Conservation (phyloP, 2,888 invertebrate genomes). For the Seira musarum region DNA sequence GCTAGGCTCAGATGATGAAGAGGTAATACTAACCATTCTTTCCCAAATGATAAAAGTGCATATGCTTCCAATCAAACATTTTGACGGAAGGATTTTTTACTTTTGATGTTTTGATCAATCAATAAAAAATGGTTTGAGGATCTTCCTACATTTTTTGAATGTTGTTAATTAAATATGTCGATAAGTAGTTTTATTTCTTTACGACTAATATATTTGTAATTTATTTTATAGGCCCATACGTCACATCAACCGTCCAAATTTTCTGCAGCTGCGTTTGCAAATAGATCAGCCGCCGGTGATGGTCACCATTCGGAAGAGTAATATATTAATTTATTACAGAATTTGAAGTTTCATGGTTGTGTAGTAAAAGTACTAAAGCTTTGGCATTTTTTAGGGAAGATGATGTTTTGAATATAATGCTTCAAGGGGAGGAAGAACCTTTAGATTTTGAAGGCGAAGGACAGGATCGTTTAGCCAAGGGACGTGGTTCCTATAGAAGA, state of each 20-base stretch:
- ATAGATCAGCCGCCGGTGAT: neutral
- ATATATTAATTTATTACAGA: neutral
- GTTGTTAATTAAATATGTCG: neutral
- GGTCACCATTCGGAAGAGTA: slow-evolving; percentile 34
- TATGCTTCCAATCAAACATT: no score
- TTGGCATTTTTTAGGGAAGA: slow-evolving; percentile 37
- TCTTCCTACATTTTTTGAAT: no score
- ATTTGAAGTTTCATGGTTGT: neutral
- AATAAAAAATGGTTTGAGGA: neutral
- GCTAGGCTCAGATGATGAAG: slow-evolving; percentile 67
- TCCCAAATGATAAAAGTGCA: no score
- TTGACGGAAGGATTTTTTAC: slow-evolving; percentile 10
- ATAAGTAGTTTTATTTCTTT: no score
- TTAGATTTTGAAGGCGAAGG: slow-evolving; percentile 57
- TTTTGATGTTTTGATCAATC: no score
- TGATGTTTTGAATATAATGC: slow-evolving; percentile 62
- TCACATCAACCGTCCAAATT: slow-evolving; percentile 14
- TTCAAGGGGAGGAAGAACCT: slow-evolving; percentile 62
- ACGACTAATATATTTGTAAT: neutral
- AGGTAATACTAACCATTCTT: slow-evolving; percentile 43
- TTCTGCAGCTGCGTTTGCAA: neutral
- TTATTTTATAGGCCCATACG: slow-evolving; percentile 17
- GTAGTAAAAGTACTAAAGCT: neutral
- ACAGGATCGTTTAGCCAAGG: neutral
- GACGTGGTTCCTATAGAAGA: neutral